These are phyloP conservation scores for Oncorhynchus mykiss DNA, from an alignment of 2,113 vertebrate species.

Conservation along the genomic window DNA sequence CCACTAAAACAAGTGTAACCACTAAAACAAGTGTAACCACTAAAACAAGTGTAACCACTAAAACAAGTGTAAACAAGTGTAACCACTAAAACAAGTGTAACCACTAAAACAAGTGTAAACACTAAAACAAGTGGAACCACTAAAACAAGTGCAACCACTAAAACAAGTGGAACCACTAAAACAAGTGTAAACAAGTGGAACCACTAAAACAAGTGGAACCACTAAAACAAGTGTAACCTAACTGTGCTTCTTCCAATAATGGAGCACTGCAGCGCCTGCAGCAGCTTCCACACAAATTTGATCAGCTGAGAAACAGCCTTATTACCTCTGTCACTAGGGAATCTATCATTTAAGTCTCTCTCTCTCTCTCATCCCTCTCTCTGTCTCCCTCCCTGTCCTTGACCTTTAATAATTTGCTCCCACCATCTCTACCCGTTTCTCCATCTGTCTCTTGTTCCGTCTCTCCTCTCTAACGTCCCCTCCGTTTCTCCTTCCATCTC, in stretches of 20 bases:
- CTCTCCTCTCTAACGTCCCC: constrained; percentile 12
- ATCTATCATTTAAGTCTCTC: constrained; percentile 57
- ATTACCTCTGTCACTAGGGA: constrained; percentile 53
- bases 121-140: constrained; percentile 57
- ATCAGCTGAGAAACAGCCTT: constrained; percentile 59
- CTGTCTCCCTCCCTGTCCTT: constrained; percentile 9
- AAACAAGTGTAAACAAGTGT: too few species aligned
- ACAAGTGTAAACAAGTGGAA: too few species aligned
- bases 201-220: too few species aligned
- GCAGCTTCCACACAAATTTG: constrained; percentile 61
- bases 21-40: too few species aligned
- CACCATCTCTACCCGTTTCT: constrained; percentile 9
- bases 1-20: too few species aligned
- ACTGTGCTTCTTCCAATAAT: constrained; percentile 56
- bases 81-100: too few species aligned
- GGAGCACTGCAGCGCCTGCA: constrained; percentile 38
- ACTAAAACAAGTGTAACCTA: constrained; percentile 3
- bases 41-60: too few species aligned
- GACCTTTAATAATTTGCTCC: neutral
- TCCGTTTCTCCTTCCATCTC: constrained; percentile 24
- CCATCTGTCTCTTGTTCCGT: constrained; percentile 14
- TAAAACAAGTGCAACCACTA: constrained; percentile 49
- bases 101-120: too few species aligned
- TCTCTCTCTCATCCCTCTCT: neutral
- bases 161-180: too few species aligned